A percentile compares a stretch with the other conserved stretches of the same genome.
Evolutionary conservation across 2,113 vertebrate genomes (phyloP).

Genomic region (Thomomys bottae): DNA sequence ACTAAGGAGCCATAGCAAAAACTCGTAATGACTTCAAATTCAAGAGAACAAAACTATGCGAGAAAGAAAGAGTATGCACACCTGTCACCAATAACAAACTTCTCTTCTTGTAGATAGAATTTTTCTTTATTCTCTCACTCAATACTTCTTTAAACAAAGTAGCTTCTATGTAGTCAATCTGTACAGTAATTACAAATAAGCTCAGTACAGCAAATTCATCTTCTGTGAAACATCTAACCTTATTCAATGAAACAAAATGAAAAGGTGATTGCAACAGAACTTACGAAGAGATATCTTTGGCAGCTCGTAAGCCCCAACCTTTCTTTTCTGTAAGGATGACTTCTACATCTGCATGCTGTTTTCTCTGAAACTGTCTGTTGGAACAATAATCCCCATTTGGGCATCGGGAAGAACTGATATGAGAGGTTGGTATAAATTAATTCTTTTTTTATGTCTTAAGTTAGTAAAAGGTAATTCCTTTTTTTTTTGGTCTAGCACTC

Average conservation of each 20-base stretch:
- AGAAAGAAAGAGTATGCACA: not conserved
- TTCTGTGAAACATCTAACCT: constrained; percentile 29
- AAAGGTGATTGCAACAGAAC: constrained; percentile 69
- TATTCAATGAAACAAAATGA: constrained; percentile 5
- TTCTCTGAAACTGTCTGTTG: constrained; percentile 98
- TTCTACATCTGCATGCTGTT: constrained; percentile 96
- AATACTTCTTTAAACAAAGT: too few species aligned
- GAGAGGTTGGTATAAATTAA: constrained; percentile 42
- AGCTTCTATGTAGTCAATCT: too few species aligned
- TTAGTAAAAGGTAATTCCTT: too few species aligned
- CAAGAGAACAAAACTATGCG: not conserved
- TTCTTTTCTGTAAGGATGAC: constrained; percentile 98
- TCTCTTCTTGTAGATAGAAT: not conserved
- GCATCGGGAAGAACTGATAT: constrained; percentile 94
- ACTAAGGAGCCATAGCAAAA: not conserved
- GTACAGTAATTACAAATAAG: constrained; percentile 14
- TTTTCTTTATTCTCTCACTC: not conserved
- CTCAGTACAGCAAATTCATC: not conserved
- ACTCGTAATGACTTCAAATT: constrained; percentile 18
- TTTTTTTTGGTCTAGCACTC: too few species aligned
- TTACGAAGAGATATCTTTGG: constrained; percentile 94
- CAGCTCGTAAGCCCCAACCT: constrained; percentile 97
- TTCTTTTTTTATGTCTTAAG: too few species aligned
- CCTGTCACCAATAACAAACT: constrained; percentile 4
- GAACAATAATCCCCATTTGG: constrained; percentile 95